These are phyloP conservation scores for Pachypanchax playfairii DNA, from an alignment of 2,113 vertebrate genomes.

Conservation along the genomic window DNA sequence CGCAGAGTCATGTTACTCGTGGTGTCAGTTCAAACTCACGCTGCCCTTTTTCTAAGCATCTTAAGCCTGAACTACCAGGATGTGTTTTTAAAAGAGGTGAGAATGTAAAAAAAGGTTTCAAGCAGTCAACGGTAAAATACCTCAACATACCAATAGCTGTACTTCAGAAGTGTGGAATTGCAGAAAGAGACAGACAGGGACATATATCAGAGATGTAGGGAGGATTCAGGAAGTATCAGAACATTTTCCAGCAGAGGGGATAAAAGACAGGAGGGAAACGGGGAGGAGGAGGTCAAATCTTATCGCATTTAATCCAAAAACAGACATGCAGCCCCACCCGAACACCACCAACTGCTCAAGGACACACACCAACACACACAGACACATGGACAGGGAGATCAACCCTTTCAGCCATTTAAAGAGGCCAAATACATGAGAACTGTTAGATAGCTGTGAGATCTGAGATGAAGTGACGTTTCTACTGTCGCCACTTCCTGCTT, in stretches of 20 bases:
- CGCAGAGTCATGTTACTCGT: neutral
- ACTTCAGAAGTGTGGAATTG: neutral
- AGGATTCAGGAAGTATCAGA: conserved; percentile 7
- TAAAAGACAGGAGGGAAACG: conserved; percentile 20
- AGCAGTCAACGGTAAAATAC: neutral
- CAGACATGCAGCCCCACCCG: conserved; percentile 22
- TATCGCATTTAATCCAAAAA: conserved; percentile 42
- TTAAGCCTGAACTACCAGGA: neutral
- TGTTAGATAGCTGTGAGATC: neutral
- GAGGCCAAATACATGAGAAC: conserved; percentile 6
- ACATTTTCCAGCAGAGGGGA: conserved; percentile 35
- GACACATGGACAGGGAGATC: conserved; percentile 31
- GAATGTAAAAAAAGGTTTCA: neutral
- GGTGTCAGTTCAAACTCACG: neutral
- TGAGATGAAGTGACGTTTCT: too few relatives aligned
- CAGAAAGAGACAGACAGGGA: neutral
- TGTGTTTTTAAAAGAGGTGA: neutral
- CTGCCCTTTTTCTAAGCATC: neutral
- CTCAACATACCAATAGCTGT: neutral
- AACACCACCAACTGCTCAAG: conserved; percentile 28
- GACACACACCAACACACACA: conserved; percentile 13
- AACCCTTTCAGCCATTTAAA: conserved; percentile 34
- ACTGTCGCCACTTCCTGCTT: neutral
- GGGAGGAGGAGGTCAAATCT: conserved; percentile 35
- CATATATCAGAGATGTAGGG: neutral